Conservation (phyloP, 2,888 invertebrate genomes). For the Lissonota sp. region DNA sequence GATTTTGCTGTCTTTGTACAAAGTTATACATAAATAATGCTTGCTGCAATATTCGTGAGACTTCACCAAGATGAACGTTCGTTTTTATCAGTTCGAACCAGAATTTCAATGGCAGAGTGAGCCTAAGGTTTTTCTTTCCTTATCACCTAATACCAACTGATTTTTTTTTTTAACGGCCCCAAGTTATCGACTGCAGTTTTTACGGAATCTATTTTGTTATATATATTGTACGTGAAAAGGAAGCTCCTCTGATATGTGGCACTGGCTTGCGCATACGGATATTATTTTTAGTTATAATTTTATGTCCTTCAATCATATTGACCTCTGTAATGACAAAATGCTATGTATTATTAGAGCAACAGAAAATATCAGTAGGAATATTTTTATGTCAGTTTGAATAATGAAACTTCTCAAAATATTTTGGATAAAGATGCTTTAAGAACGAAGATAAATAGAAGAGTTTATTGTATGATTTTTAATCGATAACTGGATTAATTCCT, state of each 20-base stretch:
- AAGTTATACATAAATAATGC: constrained; percentile 61
- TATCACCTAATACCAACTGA: constrained; percentile 5
- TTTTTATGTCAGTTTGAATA: constrained; percentile 41
- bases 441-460: constrained; percentile 1
- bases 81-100: constrained; percentile 23
- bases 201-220: too few species aligned
- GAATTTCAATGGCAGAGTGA: constrained; percentile 18
- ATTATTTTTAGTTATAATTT: background rate
- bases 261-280: background rate
- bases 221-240: too few species aligned
- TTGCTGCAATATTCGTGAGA: constrained; percentile 30
- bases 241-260: background rate
- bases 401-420: constrained; percentile 17
- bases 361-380: constrained; percentile 34
- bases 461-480: background rate
- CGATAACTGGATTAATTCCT: constrained; percentile 19
- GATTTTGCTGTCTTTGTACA: constrained; percentile 57
- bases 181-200: constrained; percentile 4
- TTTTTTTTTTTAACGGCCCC: constrained; percentile 1
- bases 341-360: constrained; percentile 4
- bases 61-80: constrained; percentile 26
- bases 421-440: constrained; percentile 13
- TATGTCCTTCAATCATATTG: background rate
- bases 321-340: constrained; percentile 6
- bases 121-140: constrained; percentile 17